phyloP scores from a whole-genome alignment of 2,888 invertebrate species.

The Tanytarsus gracilentus region DNA sequence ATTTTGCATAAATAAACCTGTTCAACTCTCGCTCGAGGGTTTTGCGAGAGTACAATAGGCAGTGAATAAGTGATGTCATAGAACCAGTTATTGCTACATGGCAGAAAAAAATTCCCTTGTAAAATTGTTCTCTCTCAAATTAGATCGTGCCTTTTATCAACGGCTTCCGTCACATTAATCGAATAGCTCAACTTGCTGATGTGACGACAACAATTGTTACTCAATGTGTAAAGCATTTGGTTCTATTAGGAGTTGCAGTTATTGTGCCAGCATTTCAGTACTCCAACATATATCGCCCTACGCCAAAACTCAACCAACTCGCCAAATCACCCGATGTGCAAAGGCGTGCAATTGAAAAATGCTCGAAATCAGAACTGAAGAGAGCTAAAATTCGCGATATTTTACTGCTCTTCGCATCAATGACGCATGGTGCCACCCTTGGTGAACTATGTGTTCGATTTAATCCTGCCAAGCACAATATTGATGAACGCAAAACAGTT shows the following conservation, averaged over 20 bases:
- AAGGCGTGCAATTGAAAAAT: slow-evolving; percentile 59
- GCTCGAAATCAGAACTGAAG: slow-evolving; percentile 54
- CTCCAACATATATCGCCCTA: slow-evolving; percentile 66
- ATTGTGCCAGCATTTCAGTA: slow-evolving; percentile 73
- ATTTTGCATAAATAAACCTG: too few species aligned
- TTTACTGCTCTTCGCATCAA: slow-evolving; percentile 64
- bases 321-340: slow-evolving; percentile 57
- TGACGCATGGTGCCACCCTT: slow-evolving; percentile 68
- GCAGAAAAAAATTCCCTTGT: too few species aligned
- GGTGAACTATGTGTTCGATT: slow-evolving; percentile 63
- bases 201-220: slow-evolving; percentile 74
- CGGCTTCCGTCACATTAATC: slow-evolving; percentile 70
- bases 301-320: slow-evolving; percentile 58
- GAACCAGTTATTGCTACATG: too few species aligned
- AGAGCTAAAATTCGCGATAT: slow-evolving; percentile 60
- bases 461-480: slow-evolving; percentile 63
- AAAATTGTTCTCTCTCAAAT: too few species aligned
- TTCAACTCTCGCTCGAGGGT: too few species aligned
- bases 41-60: too few species aligned
- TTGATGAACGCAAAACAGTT: slow-evolving; percentile 72
- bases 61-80: too few species aligned
- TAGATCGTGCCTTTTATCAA: slow-evolving; percentile 70
- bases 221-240: slow-evolving; percentile 69
- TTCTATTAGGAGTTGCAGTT: slow-evolving; percentile 65
- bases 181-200: slow-evolving; percentile 69